Conservation (phyloP, 2,797 vertebrate genomes). For the Vultur gryphus region DNA sequence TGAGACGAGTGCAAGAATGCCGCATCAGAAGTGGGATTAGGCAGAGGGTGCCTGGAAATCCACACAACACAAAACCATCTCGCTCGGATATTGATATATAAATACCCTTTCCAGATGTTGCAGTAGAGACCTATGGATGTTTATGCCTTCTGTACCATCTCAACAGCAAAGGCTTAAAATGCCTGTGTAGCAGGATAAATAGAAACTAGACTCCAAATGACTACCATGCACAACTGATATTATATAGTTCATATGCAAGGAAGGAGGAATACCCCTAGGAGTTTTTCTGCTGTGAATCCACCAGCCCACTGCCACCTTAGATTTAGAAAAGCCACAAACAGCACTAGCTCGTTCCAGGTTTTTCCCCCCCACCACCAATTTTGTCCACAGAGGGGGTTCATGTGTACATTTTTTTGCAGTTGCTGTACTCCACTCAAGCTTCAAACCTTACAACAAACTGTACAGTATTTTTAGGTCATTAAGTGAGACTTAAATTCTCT, state of each 20-base stretch:
- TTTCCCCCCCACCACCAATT: neutral
- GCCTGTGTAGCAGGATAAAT: neutral
- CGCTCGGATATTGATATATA: neutral
- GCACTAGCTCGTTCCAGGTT: neutral
- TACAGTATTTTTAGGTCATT: neutral
- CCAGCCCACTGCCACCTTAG: neutral
- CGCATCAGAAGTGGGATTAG: neutral
- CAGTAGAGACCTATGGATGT: neutral
- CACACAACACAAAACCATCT: neutral
- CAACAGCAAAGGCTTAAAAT: neutral
- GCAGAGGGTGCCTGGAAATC: neutral
- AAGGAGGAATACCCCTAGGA: neutral
- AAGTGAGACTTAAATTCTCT: neutral
- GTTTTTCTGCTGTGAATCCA: neutral
- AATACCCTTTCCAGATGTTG: neutral
- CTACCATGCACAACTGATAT: neutral
- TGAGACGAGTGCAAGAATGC: neutral
- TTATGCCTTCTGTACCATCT: neutral
- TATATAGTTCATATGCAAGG: rapidly evolving
- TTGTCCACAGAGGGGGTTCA: neutral
- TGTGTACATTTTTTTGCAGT: neutral
- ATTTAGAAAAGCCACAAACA: neutral
- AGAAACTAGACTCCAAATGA: neutral
- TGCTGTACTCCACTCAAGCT: neutral
- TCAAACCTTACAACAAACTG: neutral